Evolutionary conservation across 2,888 invertebrate species (phyloP), one percentile per base, ranked within the genome.

Genomic region (Auanema freiburgensis): DNA sequence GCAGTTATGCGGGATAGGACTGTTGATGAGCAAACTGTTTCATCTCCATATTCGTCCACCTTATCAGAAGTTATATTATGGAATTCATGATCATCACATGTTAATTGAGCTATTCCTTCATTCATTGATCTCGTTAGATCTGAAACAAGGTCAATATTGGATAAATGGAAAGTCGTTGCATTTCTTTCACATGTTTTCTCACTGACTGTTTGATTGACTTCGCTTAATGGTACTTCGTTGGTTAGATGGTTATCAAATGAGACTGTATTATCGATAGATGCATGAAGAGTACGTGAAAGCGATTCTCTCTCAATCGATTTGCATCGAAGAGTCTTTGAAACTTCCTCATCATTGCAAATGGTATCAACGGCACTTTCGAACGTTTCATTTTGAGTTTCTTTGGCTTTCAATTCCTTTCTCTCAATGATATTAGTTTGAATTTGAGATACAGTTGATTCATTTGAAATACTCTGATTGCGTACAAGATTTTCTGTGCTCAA

Each of bases 1-100:
- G 42, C 33, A 14, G 59, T 25, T 11, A 59, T 59, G 50, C 59
- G 33, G 10, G 23, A 40, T 10, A 59, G 52, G n/a, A 43, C 24
- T 6, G 40, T 33, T 11, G 50, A 21, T 50, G n/a, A 50, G 21
- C 33, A 33, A 18, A 50, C 57, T 5, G 12, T 16, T 8, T 40
- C 49, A 57, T 57, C 16, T 12, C 57, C 57, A n/a, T 23, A 57
- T 44, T 57, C 57, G 6, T 41, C 33, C 8, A 49, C 11, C 10
- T 24, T 46, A 11, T 25, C 25, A n/a, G 23, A 33, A 5, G 33
- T 33, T 33, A 33, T 33, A 8, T 33, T 33, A 33, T 8, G 33
- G 33, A 16, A 33, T 40, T 41, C 2, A 12, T 12, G 46, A 46
- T 40, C 6, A 16, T 50, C 10, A 46, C 5, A 10, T n/a, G 24